phyloP scores from a whole-genome alignment of 2,797 vertebrate genomes.

The Micropoecilia bifurca region DNA sequence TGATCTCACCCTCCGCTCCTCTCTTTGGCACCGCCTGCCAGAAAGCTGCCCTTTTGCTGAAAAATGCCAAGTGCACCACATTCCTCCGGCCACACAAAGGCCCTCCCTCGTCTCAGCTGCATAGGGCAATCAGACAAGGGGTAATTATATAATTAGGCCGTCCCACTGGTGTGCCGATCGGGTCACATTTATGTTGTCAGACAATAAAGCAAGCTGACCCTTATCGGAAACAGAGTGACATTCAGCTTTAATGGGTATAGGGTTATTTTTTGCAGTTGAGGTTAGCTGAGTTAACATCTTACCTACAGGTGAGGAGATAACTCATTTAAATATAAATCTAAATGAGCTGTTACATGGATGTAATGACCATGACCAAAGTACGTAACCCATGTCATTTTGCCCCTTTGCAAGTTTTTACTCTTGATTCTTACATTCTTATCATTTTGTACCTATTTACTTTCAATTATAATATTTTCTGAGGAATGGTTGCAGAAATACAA shows the following conservation, averaged over 20 bases:
- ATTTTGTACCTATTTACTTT: neutral
- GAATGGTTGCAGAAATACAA: neutral
- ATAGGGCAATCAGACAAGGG: constrained; percentile 77
- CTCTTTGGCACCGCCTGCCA: constrained; percentile 71
- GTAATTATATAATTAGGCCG: constrained; percentile 81
- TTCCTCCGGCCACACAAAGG: constrained; percentile 79
- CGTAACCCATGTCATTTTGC: neutral
- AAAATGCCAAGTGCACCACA: constrained; percentile 83
- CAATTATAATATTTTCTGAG: neutral
- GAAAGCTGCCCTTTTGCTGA: constrained; percentile 84
- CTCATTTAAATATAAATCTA: neutral
- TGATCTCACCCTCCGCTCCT: constrained; percentile 78
- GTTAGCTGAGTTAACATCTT: neutral
- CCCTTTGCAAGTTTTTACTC: neutral
- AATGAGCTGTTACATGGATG: neutral
- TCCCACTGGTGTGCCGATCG: constrained; percentile 68
- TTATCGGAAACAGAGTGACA: constrained; percentile 45
- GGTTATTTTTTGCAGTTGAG: neutral
- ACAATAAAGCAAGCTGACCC: constrained; percentile 67
- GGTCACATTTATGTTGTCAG: constrained; percentile 66
- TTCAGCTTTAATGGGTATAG: neutral
- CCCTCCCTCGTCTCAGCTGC: constrained; percentile 76
- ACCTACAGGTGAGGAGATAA: neutral
- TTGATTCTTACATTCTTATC: neutral
- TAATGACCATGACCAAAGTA: neutral